phyloP scores from a whole-genome alignment of 2,113 vertebrate genomes.

The Talpa occidentalis region DNA sequence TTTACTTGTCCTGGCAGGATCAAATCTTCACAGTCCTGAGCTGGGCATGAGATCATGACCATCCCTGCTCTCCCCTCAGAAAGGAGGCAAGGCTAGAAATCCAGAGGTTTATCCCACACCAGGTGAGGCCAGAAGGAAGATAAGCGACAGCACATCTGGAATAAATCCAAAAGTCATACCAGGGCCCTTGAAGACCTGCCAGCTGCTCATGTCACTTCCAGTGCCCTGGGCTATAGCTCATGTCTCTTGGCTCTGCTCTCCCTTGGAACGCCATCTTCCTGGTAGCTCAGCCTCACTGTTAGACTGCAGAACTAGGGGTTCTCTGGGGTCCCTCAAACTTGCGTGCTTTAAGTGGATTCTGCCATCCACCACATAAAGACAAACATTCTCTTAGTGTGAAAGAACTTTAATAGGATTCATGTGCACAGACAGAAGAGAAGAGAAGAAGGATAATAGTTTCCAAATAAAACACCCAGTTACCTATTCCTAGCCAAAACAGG shows the following conservation, averaged over 20 bases:
- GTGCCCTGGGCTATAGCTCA: background rate
- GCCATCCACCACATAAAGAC: no score
- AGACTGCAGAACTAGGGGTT: no score
- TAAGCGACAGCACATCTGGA: fast-evolving
- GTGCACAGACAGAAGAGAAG: no score
- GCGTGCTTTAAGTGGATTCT: no score
- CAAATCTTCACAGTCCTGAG: background rate
- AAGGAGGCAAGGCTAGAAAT: background rate
- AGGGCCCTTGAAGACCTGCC: background rate
- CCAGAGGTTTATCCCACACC: background rate
- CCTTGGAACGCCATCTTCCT: background rate
- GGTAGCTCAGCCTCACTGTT: background rate
- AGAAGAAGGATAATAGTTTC: no score
- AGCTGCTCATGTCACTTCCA: fast-evolving
- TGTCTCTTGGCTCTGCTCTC: background rate
- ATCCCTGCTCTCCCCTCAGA: background rate
- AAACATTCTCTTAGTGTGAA: no score
- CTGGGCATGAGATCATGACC: background rate
- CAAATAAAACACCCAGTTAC: no score
- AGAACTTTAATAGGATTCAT: no score
- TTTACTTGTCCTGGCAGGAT: background rate
- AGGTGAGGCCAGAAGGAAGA: background rate
- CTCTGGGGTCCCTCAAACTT: no score
- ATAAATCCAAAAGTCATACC: background rate
- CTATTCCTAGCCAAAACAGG: no score